phyloP scores from a whole-genome alignment of 2,113 vertebrate species.

The Cygnus atratus region DNA sequence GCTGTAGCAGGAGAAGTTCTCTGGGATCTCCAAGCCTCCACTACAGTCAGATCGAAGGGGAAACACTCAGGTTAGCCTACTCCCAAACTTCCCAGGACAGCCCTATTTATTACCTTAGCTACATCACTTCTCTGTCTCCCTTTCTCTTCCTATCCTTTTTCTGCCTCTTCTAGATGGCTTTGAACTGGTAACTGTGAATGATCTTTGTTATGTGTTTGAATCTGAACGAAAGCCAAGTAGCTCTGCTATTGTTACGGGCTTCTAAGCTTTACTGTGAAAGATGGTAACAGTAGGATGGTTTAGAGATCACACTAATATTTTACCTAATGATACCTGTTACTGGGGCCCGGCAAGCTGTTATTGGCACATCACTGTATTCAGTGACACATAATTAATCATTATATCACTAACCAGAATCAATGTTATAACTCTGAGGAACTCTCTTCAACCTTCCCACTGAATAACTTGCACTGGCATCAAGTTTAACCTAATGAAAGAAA shows the following conservation, averaged over 20 bases:
- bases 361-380: neutral
- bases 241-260: neutral
- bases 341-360: neutral
- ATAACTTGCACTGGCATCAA: neutral
- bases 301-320: constrained; percentile 16
- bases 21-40: neutral
- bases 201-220: constrained; percentile 11
- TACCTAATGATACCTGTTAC: neutral
- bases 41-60: neutral
- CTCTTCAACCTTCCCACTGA: neutral
- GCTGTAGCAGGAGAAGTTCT: neutral
- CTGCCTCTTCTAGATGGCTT: neutral
- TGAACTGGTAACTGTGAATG: neutral
- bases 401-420: neutral
- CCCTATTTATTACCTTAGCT: neutral
- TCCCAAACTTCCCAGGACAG: neutral
- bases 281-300: neutral
- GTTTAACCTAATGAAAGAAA: neutral
- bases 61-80: neutral
- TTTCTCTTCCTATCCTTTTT: neutral
- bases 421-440: neutral
- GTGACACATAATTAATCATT: neutral
- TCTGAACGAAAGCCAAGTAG: neutral
- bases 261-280: constrained; percentile 26
- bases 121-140: neutral